phyloP scores from a whole-genome alignment of 2,797 vertebrate species.

The Amphiprion clarkii region DNA sequence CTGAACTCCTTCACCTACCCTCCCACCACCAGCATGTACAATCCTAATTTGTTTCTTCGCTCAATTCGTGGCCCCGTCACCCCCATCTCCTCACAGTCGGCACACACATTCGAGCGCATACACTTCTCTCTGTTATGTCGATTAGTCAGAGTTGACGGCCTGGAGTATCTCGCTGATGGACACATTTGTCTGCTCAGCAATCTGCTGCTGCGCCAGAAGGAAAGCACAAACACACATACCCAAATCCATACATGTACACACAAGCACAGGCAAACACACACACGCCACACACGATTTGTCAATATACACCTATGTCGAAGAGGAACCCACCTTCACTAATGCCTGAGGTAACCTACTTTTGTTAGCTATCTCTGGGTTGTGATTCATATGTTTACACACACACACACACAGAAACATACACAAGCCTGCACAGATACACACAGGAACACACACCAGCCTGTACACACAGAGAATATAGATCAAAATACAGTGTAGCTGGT shows the following conservation, averaged over 20 bases:
- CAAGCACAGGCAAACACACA: neutral
- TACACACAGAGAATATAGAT: no score
- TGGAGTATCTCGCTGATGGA: constrained; percentile 74
- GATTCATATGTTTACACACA: constrained; percentile 41
- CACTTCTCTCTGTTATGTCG: constrained; percentile 56
- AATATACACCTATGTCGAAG: constrained; percentile 49
- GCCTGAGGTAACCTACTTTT: constrained; percentile 69
- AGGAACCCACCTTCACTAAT: constrained; percentile 52
- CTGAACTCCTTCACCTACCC: constrained; percentile 51
- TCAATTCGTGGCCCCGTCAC: constrained; percentile 31
- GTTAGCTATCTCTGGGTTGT: constrained; percentile 46
- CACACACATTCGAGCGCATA: constrained; percentile 20
- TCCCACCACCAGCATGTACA: constrained; percentile 20
- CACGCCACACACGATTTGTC: constrained; percentile 34
- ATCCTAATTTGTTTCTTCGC: constrained; percentile 63
- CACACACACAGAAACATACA: constrained; percentile 17
- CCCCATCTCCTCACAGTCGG: neutral
- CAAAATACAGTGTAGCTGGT: neutral
- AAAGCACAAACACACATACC: constrained; percentile 25
- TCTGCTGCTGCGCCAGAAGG: constrained; percentile 66
- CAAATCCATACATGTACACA: constrained; percentile 23
- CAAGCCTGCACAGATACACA: neutral
- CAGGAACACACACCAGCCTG: no score
- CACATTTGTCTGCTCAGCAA: constrained; percentile 81
- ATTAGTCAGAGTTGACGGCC: constrained; percentile 75